These are phyloP conservation scores for Sanderia malayensis DNA, from an alignment of 30 jellyfish, hydroid and myxozoan genomes.

Conservation along the genomic window DNA sequence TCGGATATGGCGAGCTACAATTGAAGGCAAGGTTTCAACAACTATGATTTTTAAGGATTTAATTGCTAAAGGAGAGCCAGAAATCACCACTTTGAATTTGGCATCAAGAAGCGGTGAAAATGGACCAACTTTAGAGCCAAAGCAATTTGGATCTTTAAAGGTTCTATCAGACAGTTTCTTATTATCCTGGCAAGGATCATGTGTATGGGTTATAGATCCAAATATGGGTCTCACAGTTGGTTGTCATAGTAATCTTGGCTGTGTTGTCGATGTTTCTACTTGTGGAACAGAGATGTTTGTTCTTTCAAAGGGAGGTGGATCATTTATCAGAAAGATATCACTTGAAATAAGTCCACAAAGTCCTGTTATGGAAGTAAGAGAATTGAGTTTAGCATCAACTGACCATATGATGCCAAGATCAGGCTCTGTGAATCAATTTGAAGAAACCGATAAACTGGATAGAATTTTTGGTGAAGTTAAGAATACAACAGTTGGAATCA, in stretches of 20 bases:
- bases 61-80: slow-evolving; percentile 86
- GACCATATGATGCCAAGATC: slow-evolving; percentile 48
- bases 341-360: slow-evolving; percentile 67
- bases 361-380: slow-evolving; percentile 84
- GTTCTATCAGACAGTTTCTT: slow-evolving; percentile 59
- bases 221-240: slow-evolving; percentile 82
- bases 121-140: slow-evolving; percentile 56
- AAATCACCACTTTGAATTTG: slow-evolving; percentile 65
- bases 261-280: slow-evolving; percentile 82
- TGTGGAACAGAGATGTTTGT: slow-evolving; percentile 65
- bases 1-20: slow-evolving; percentile 94
- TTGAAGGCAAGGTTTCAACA: slow-evolving; percentile 87
- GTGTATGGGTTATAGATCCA: slow-evolving; percentile 94
- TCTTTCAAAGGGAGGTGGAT: slow-evolving; percentile 79
- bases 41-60: slow-evolving; percentile 96
- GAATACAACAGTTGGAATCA: slow-evolving; percentile 72
- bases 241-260: slow-evolving; percentile 92
- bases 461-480: slow-evolving; percentile 85
- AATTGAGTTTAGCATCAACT: slow-evolving; percentile 33
- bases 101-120: slow-evolving; percentile 46
- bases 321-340: slow-evolving; percentile 70
- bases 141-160: slow-evolving; percentile 79
- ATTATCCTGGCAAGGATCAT: slow-evolving; percentile 93
- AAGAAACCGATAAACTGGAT: slow-evolving; percentile 84
- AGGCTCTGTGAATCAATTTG: slow-evolving; percentile 88